Evolutionary conservation across 2,888 invertebrate species (phyloP).

Genomic region (Drosophila setosimentum): DNA sequence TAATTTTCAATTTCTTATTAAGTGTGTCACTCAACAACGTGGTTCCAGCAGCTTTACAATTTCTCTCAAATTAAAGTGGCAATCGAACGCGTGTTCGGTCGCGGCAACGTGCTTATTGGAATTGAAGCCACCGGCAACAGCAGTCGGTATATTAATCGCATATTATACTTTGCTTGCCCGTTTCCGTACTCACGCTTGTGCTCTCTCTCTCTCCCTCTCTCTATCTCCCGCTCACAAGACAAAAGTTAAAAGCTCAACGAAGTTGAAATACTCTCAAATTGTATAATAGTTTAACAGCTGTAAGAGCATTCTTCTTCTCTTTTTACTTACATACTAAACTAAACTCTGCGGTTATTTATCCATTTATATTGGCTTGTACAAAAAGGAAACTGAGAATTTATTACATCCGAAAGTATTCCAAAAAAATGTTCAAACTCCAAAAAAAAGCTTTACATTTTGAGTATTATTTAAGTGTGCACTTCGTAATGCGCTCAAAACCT

Average conservation of each 20-base stretch:
- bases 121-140: constrained; percentile 58
- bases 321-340: constrained; percentile 21
- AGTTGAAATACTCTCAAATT: constrained; percentile 41
- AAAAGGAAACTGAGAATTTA: constrained; percentile 3
- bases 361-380: neutral
- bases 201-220: constrained; percentile 33
- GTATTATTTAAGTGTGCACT: neutral
- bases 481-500: neutral
- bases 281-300: neutral
- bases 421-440: constrained; percentile 8
- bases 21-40: constrained; percentile 2
- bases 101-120: constrained; percentile 65
- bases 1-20: constrained; percentile 4
- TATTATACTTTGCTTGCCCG: constrained; percentile 60
- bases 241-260: constrained; percentile 24
- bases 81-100: constrained; percentile 51
- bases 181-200: constrained; percentile 21
- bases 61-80: neutral
- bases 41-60: constrained; percentile 45
- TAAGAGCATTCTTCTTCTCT: neutral
- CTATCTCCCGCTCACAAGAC: constrained; percentile 21
- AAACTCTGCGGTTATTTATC: neutral
- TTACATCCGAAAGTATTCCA: neutral
- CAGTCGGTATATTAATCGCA: constrained; percentile 57
- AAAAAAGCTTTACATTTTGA: neutral